Percentiles rank a stretch among this genome's conserved stretches.
phyloP scores from a whole-genome alignment of 1,140 invertebrate genomes.

The Heliconius eleuchia region DNA sequence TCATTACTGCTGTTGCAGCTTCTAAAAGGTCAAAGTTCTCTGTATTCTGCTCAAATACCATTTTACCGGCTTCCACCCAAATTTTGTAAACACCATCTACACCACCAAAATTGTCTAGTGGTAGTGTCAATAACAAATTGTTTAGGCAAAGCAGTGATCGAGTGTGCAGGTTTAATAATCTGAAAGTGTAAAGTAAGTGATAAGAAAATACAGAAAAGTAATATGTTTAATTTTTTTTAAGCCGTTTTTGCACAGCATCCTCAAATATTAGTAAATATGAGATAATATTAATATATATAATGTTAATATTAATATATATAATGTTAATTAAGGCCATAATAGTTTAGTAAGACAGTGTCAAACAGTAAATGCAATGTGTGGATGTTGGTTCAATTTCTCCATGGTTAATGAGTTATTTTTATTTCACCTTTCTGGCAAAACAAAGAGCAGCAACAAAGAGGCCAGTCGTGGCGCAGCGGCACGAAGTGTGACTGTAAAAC shows the following conservation, averaged over 20 bases:
- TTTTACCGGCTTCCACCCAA: constrained; percentile 82
- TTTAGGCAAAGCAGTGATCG: constrained; percentile 85
- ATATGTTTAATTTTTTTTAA: too few relatives aligned
- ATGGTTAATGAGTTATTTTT: too few relatives aligned
- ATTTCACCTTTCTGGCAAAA: too few relatives aligned
- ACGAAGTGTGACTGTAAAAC: too few relatives aligned
- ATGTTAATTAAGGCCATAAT: background rate
- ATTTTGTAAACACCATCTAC: constrained; percentile 79
- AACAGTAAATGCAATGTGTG: too few relatives aligned
- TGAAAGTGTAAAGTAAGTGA: constrained; percentile 55
- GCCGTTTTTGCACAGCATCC: too few relatives aligned
- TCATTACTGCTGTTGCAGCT: constrained; percentile 85
- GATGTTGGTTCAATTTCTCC: too few relatives aligned
- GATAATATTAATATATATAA: background rate
- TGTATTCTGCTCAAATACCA: constrained; percentile 80
- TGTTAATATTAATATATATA: background rate
- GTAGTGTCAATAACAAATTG: constrained; percentile 84
- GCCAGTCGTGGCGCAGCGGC: too few relatives aligned
- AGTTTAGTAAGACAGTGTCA: background rate
- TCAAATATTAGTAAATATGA: too few relatives aligned
- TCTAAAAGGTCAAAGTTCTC: constrained; percentile 82
- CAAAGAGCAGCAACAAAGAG: too few relatives aligned
- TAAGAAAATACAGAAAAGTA: background rate
- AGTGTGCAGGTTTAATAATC: constrained; percentile 79
- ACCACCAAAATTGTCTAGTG: constrained; percentile 83